A percentile compares a stretch with the other conserved stretches of the same genome.
phyloP scores from a whole-genome alignment of 2,113 vertebrate genomes.

The Rutilus rutilus region DNA sequence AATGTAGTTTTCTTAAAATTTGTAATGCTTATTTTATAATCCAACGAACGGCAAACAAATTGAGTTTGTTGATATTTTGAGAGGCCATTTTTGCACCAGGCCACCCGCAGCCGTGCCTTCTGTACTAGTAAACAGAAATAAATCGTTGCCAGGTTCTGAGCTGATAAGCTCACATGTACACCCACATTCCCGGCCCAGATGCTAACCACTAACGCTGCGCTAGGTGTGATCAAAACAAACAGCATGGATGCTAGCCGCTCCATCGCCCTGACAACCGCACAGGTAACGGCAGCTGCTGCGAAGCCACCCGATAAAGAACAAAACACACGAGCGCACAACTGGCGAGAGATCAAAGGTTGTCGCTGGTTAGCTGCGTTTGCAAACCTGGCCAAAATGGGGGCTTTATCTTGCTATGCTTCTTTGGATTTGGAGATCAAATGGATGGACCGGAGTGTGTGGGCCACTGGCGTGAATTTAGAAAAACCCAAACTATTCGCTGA shows the following conservation, averaged over 20 bases:
- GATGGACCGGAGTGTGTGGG: conserved; percentile 31
- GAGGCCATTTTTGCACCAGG: conserved; percentile 3
- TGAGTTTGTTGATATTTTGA: neutral
- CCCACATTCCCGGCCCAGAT: conserved; percentile 45
- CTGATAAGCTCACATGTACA: conserved; percentile 50
- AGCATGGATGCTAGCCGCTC: conserved; percentile 17
- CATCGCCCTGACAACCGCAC: conserved; percentile 12
- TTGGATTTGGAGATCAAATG: conserved; percentile 51
- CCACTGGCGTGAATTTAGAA: conserved; percentile 41
- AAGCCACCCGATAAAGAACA: conserved; percentile 35
- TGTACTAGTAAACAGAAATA: conserved; percentile 29
- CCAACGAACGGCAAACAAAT: neutral
- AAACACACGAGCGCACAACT: neutral
- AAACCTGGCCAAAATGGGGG: conserved; percentile 28
- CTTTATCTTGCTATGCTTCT: conserved; percentile 31
- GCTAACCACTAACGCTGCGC: conserved; percentile 33
- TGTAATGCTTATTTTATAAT: neutral
- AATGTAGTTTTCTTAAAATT: neutral
- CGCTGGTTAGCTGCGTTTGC: conserved; percentile 46
- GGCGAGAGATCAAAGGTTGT: conserved; percentile 8
- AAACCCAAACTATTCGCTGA: conserved; percentile 40
- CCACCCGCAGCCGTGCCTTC: conserved; percentile 32
- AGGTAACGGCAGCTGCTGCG: neutral
- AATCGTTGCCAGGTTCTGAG: conserved; percentile 30
- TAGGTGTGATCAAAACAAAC: conserved; percentile 55